Base-by-base conservation (phyloP, 2,113 vertebrate species). In the Dicaeum eximium region DNA sequence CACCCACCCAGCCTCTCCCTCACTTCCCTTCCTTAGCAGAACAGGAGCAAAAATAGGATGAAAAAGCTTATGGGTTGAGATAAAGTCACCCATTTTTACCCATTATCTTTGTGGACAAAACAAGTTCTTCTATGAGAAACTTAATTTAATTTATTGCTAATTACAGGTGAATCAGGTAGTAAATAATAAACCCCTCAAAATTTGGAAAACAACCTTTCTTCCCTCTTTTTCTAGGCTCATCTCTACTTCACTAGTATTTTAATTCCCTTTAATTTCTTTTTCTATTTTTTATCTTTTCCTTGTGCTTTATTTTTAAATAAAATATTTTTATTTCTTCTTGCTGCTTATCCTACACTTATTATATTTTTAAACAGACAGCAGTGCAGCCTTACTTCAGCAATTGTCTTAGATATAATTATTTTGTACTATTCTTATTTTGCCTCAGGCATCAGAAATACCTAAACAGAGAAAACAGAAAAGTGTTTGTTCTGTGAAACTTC, bases 181-280 rank as follows among this genome's bases (percentile, higher is more conserved):
- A 16, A 85, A 57, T 78, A 60, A 15, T 2, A 64, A 83, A 86
- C 30, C 2, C 5, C 5, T 9, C 8, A 50, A 51, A 72, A 54
- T 80, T 84, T 51, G 48, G 38, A 74, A 37, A 19, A 80, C 9
- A 0, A 2, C 4, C 2, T 78, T 86, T 48, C 15, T 12, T 45
- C 2, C 1, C 6, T 2, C 0, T 10, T 65, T 69, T 61, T 60
- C 23, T 27, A 37, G 22, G 14, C 4, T 51, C 7, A 33, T 10
- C 4, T 77, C 72, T 50, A 37, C 15, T 65, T 67, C 58, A 37
- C 3, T 81, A 12, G 22, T 60, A 9, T 62, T 88, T 80, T 67
- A 16, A 69, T 84, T 66, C 20, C 2, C 11, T 77, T 17, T 56
- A 44, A n/a, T 44, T 8, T 64, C 24, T 47, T 88, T 84, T 53